These are phyloP conservation scores for Nebria salina DNA, from an alignment of 2,888 invertebrate genomes.

Conservation along the genomic window DNA sequence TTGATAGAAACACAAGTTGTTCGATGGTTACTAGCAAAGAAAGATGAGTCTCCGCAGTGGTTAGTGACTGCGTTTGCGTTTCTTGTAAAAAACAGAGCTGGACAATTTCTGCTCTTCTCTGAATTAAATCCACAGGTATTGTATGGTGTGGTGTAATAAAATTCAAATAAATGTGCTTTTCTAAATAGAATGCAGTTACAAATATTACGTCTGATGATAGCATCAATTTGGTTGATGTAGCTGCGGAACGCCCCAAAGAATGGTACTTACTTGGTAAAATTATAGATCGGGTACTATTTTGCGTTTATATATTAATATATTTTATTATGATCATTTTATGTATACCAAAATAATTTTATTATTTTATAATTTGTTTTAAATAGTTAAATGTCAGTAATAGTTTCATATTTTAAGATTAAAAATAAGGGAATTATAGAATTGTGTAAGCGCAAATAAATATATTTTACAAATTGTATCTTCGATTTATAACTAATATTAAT, in stretches of 20 bases:
- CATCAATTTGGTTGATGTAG: constrained; percentile 50
- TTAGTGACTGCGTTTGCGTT: constrained; percentile 53
- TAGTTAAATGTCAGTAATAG: not conserved
- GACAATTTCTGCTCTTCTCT: constrained; percentile 53
- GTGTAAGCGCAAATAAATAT: not conserved
- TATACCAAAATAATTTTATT: constrained; percentile 8
- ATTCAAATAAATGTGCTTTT: not conserved
- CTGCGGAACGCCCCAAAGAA: constrained; percentile 50
- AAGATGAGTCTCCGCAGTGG: constrained; percentile 54
- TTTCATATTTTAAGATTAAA: not conserved
- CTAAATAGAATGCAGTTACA: constrained; percentile 21
- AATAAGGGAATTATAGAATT: not conserved
- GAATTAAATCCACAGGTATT: constrained; percentile 43
- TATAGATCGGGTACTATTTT: constrained; percentile 57
- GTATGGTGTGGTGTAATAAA: not conserved
- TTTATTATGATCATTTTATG: constrained; percentile 5
- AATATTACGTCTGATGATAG: constrained; percentile 48
- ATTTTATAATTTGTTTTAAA: not conserved
- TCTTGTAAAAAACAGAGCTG: constrained; percentile 52
- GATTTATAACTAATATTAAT: no score
- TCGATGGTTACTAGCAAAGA: constrained; percentile 52
- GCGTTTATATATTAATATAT: constrained; percentile 50
- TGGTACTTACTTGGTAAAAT: constrained; percentile 59
- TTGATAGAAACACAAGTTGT: constrained; percentile 56
- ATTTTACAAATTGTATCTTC: no score